These are phyloP conservation scores for Campylorhamphus procurvoides DNA, from an alignment of 2,113 vertebrate genomes.

Conservation along the genomic window DNA sequence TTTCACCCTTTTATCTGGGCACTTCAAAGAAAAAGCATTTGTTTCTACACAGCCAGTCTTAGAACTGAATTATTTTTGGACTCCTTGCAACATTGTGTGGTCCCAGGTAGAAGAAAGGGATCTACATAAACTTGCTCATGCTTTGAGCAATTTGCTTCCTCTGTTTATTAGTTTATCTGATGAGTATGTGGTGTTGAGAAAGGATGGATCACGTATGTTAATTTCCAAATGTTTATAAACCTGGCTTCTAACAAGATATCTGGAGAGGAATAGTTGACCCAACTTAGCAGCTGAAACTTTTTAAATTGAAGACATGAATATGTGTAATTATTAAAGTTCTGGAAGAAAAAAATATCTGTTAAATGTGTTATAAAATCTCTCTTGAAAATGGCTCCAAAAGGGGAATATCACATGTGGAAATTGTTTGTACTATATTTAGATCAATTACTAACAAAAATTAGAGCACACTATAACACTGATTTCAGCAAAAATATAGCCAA, in stretches of 20 bases:
- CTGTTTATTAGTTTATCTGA: background rate
- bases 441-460: background rate
- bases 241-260: background rate
- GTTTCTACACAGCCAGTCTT: background rate
- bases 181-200: background rate
- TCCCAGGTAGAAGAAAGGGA: background rate
- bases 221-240: background rate
- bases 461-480: background rate
- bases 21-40: background rate
- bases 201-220: background rate
- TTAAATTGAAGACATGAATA: background rate
- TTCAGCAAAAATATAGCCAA: background rate
- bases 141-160: background rate
- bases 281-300: background rate
- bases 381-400: background rate
- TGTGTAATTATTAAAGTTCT: background rate
- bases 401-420: background rate
- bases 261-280: background rate
- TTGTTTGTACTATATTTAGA: background rate
- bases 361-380: background rate
- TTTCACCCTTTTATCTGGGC: background rate
- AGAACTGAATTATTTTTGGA: background rate
- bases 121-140: background rate
- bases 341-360: background rate
- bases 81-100: background rate